Evolutionary conservation across 2,797 vertebrate genomes (phyloP).

Genomic region (Acanthurus leucopareius): DNA sequence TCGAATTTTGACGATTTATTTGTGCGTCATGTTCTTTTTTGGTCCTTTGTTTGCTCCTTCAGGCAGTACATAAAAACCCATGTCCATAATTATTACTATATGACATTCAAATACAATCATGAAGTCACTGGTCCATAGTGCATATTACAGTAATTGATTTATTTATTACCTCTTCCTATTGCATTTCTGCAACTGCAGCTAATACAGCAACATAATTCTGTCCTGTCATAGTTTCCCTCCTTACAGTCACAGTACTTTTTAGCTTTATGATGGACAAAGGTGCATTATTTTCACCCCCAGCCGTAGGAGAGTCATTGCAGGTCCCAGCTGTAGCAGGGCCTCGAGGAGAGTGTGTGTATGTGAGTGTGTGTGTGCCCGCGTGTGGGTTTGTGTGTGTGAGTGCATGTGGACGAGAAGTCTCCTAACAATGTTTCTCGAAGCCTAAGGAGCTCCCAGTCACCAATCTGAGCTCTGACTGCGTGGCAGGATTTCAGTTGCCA

Average conservation of each 20-base stretch:
- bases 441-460: conserved; percentile 77
- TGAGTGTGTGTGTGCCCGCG: not conserved
- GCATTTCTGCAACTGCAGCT: not conserved
- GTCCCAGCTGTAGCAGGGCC: conserved; percentile 69
- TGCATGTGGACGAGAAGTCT: conserved; percentile 49
- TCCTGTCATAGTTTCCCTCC: not conserved
- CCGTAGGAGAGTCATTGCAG: conserved; percentile 50
- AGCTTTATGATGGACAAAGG: conserved; percentile 65
- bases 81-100: not conserved
- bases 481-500: conserved; percentile 79
- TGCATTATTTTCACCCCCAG: conserved; percentile 52
- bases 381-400: conserved; percentile 25
- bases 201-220: conserved; percentile 4
- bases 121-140: not conserved
- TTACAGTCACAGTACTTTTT: conserved; percentile 38
- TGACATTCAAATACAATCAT: not conserved
- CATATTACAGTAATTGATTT: not conserved
- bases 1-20: conserved; percentile 19
- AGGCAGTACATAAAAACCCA: not conserved
- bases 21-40: not conserved
- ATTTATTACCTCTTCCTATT: conserved; percentile 14
- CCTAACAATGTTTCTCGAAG: conserved; percentile 77
- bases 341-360: conserved; percentile 7
- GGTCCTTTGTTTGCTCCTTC: conserved; percentile 6
- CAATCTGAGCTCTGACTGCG: conserved; percentile 68